A percentile compares a stretch with the other conserved stretches of the same genome.
Conservation (phyloP, 2,113 vertebrate genomes). For the Xyliphius kryptos region DNA sequence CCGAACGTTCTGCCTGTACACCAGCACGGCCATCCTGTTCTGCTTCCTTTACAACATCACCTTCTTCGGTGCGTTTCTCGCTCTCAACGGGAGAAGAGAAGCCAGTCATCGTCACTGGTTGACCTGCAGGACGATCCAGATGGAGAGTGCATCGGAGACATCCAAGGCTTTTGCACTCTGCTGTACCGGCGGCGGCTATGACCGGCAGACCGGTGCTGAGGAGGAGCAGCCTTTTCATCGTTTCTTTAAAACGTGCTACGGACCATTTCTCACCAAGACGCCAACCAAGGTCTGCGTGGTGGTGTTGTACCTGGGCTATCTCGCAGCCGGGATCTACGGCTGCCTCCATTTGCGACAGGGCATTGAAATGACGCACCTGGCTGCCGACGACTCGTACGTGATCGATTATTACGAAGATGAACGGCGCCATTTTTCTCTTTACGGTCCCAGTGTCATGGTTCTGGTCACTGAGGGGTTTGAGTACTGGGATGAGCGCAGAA, state of each 20-base stretch:
- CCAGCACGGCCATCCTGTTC: slow-evolving; percentile 70
- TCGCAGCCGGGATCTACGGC: slow-evolving; percentile 58
- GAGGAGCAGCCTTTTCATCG: slow-evolving; percentile 47
- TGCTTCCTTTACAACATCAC: slow-evolving; percentile 74
- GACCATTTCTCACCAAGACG: slow-evolving; percentile 58
- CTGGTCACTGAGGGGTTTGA: slow-evolving; percentile 53
- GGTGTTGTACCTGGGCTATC: slow-evolving; percentile 53
- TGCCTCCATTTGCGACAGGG: slow-evolving; percentile 61
- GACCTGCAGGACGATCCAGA: slow-evolving; percentile 54
- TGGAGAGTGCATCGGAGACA: slow-evolving; percentile 7
- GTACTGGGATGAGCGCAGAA: slow-evolving; percentile 60
- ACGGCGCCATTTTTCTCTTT: slow-evolving; percentile 60
- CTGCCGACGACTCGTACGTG: slow-evolving; percentile 59
- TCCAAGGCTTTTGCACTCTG: slow-evolving; percentile 44
- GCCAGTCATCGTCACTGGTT: slow-evolving; percentile 65
- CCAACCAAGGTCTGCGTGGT: slow-evolving; percentile 53
- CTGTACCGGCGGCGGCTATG: slow-evolving; percentile 54
- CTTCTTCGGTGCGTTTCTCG: slow-evolving; percentile 73
- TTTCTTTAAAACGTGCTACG: slow-evolving; percentile 65
- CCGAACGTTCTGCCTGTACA: slow-evolving; percentile 73
- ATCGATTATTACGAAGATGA: slow-evolving; percentile 54
- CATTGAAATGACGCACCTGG: slow-evolving; percentile 62
- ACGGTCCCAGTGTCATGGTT: slow-evolving; percentile 64
- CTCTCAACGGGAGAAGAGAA: slow-evolving; percentile 67
- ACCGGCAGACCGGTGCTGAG: slow-evolving; percentile 42